A percentile compares a stretch with the other conserved stretches of the same genome.
These are phyloP conservation scores for Cerastis leucographa DNA, from an alignment of 2,888 invertebrate genomes.

Conservation along the genomic window DNA sequence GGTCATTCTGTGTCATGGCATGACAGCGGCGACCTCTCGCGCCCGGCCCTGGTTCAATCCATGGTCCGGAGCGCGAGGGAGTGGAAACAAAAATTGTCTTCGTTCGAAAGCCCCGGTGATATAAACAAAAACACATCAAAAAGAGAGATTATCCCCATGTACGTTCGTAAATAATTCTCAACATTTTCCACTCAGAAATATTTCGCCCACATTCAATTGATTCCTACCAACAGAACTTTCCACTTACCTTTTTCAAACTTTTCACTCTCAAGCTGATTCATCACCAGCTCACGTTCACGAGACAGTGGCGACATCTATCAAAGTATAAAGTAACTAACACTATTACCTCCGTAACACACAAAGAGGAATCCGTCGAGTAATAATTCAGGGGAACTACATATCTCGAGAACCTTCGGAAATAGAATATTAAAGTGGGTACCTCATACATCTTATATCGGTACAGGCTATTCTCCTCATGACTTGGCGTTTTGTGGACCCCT, in stretches of 20 bases:
- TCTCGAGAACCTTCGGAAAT: conserved; percentile 80
- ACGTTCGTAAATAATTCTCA: conserved; percentile 37
- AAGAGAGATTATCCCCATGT: conserved; percentile 6
- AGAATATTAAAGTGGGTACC: conserved; percentile 84
- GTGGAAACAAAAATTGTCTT: no score
- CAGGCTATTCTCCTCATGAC: conserved; percentile 69
- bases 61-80: no score
- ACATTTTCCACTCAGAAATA: conserved; percentile 41
- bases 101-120: no score
- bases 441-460: conserved; percentile 85
- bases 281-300: conserved; percentile 47
- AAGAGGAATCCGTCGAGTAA: conserved; percentile 75
- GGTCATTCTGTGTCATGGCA: no score
- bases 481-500: conserved; percentile 57
- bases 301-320: conserved; percentile 61
- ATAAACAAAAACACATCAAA: background rate
- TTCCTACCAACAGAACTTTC: conserved; percentile 52
- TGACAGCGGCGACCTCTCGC: no score
- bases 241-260: conserved; percentile 54
- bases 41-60: no score
- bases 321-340: conserved; percentile 55
- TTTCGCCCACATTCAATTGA: conserved; percentile 48
- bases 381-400: conserved; percentile 81
- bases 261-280: conserved; percentile 56
- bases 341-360: conserved; percentile 67